Conservation (phyloP, 2,113 vertebrate genomes). For the Neogobius melanostomus region DNA sequence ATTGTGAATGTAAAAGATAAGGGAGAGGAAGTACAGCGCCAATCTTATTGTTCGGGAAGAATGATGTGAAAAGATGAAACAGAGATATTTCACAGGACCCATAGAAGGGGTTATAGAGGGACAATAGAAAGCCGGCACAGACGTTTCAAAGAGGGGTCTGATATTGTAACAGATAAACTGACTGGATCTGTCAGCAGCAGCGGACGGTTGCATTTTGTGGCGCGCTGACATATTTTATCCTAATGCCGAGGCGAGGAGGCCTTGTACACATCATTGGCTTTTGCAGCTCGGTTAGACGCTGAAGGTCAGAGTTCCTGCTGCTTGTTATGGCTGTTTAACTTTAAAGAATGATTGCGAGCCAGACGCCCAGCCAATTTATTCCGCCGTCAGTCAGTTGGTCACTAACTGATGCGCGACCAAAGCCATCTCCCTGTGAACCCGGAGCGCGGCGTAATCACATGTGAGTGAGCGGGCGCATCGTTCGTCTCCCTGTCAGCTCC, state of each 20-base stretch:
- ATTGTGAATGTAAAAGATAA: too few species aligned
- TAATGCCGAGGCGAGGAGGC: conserved; percentile 85
- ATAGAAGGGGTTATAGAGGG: neutral
- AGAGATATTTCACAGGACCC: neutral
- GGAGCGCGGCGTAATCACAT: neutral
- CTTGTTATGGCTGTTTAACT: conserved; percentile 88
- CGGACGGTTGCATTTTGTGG: conserved; percentile 82
- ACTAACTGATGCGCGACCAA: neutral
- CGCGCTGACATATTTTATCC: conserved; percentile 89
- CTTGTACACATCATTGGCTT: conserved; percentile 95
- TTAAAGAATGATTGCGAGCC: conserved; percentile 78
- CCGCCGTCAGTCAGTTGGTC: conserved; percentile 28
- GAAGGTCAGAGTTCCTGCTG: conserved; percentile 94
- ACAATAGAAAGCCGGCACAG: neutral
- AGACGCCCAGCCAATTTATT: conserved; percentile 46
- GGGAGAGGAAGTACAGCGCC: too few species aligned
- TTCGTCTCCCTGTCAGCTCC: conserved; percentile 6
- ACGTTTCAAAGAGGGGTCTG: neutral
- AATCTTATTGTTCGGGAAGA: too few species aligned
- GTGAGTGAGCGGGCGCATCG: neutral
- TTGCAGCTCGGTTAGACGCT: conserved; percentile 90
- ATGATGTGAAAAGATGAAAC: neutral
- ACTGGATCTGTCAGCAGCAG: conserved; percentile 84
- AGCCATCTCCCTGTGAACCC: conserved; percentile 1
- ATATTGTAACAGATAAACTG: conserved; percentile 81